Conservation (phyloP, 2,888 invertebrate genomes). For the Brachypalpus laphriformis region DNA sequence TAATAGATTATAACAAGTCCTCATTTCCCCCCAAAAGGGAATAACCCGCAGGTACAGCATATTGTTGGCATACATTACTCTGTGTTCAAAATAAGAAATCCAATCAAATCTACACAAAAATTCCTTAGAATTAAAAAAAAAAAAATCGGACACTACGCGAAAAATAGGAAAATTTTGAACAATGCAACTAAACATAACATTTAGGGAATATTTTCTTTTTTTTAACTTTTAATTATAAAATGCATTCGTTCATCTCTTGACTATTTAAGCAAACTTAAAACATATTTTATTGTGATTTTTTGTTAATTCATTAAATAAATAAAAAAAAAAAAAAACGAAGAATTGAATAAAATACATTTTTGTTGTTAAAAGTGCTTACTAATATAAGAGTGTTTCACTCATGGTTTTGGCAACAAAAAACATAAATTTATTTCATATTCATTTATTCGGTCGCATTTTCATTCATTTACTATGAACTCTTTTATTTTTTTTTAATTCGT, state of each 20-base stretch:
- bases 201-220: neutral
- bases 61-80: conserved; percentile 55
- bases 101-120: conserved; percentile 32
- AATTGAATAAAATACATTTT: neutral
- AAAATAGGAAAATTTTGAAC: conserved; percentile 15
- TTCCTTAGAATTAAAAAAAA: conserved; percentile 23
- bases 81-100: conserved; percentile 55
- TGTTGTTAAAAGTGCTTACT: conserved; percentile 10
- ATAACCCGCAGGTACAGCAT: conserved; percentile 39
- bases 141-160: neutral
- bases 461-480: neutral
- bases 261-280: conserved; percentile 1
- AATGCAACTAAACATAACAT: neutral
- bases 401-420: conserved; percentile 22
- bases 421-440: conserved; percentile 11
- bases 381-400: conserved; percentile 5
- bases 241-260: conserved; percentile 47
- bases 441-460: conserved; percentile 21
- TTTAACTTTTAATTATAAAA: neutral
- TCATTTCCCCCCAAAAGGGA: neutral
- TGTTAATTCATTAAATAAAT: conserved; percentile 18
- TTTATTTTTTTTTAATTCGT: conserved; percentile 13
- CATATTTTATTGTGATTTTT: conserved; percentile 50
- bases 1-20: neutral
- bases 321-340: neutral